Percentiles rank a stretch among this genome's conserved stretches.
phyloP scores from a whole-genome alignment of 2,113 vertebrate genomes.

The Hypomesus transpacificus region DNA sequence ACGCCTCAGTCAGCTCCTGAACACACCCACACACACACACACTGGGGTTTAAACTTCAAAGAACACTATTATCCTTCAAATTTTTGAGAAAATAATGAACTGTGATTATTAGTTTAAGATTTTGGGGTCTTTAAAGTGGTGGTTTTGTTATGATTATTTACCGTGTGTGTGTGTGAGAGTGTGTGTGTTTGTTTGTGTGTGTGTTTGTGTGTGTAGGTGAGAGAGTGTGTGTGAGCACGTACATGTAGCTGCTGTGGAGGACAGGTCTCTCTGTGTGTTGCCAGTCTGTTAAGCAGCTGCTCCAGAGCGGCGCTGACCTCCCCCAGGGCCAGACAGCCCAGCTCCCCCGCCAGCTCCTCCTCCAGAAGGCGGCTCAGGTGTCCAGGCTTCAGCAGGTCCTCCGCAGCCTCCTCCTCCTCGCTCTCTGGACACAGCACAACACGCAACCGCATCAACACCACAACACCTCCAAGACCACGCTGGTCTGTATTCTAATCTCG shows the following conservation, averaged over 20 bases:
- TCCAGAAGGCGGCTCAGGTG: conserved; percentile 84
- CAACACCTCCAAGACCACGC: neutral
- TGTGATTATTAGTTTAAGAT: too few species aligned
- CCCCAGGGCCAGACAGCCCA: conserved; percentile 76
- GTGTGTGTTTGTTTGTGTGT: too few species aligned
- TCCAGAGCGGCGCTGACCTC: conserved; percentile 70
- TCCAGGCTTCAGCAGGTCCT: conserved; percentile 77
- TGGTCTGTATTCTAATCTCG: neutral
- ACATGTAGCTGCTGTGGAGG: conserved; percentile 76
- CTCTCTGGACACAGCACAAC: conserved; percentile 40
- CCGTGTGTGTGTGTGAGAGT: too few species aligned
- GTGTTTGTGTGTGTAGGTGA: too few species aligned
- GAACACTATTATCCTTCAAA: neutral
- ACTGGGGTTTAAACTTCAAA: neutral
- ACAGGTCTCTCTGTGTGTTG: conserved; percentile 74
- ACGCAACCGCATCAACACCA: neutral
- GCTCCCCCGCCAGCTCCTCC: conserved; percentile 78
- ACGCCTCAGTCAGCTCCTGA: conserved; percentile 77
- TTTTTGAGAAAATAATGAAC: too few species aligned
- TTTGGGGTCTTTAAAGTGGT: too few species aligned
- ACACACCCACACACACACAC: conserved; percentile 4
- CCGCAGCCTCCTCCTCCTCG: conserved; percentile 60
- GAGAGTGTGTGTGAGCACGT: conserved; percentile 13
- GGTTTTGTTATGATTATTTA: too few species aligned
- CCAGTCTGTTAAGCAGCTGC: conserved; percentile 76